phyloP scores from a whole-genome alignment of 2,113 vertebrate genomes.

The Sinocyclocheilus anophthalmus region DNA sequence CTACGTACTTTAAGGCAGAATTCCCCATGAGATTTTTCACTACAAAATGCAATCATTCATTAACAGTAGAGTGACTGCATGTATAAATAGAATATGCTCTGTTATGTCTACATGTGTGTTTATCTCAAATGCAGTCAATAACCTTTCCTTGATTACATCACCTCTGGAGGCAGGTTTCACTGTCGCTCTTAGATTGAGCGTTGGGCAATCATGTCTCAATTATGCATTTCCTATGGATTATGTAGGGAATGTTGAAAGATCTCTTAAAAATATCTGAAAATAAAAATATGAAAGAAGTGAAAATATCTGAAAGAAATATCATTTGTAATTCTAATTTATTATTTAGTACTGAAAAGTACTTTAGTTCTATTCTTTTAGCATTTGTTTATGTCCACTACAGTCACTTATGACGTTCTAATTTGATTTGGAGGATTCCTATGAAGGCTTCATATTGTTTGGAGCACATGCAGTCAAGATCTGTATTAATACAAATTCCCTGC shows the following conservation, averaged over 20 bases:
- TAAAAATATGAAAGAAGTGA: too few species aligned
- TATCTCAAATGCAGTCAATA: slow-evolving; percentile 62
- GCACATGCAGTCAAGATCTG: neutral
- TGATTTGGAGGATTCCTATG: neutral
- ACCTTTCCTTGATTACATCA: slow-evolving; percentile 71
- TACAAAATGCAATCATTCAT: slow-evolving; percentile 45
- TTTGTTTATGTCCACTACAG: neutral
- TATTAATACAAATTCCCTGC: neutral
- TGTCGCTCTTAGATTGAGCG: neutral
- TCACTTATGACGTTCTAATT: neutral
- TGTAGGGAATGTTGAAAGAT: neutral
- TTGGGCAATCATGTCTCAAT: slow-evolving; percentile 1
- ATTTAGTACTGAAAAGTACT: too few species aligned
- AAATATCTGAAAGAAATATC: too few species aligned
- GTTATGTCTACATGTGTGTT: slow-evolving; percentile 68
- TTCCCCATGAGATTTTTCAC: slow-evolving; percentile 45
- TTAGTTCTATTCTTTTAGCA: neutral
- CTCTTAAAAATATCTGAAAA: neutral
- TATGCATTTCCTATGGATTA: slow-evolving; percentile 10
- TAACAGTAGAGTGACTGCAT: slow-evolving; percentile 56
- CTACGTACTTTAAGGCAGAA: slow-evolving; percentile 2
- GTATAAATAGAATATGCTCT: slow-evolving; percentile 58
- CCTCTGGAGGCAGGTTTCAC: slow-evolving; percentile 60
- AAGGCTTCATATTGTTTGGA: neutral
- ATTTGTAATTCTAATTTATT: too few species aligned